Evolutionary conservation across 2,888 invertebrate species (phyloP).

Genomic region (Heliconius sara): DNA sequence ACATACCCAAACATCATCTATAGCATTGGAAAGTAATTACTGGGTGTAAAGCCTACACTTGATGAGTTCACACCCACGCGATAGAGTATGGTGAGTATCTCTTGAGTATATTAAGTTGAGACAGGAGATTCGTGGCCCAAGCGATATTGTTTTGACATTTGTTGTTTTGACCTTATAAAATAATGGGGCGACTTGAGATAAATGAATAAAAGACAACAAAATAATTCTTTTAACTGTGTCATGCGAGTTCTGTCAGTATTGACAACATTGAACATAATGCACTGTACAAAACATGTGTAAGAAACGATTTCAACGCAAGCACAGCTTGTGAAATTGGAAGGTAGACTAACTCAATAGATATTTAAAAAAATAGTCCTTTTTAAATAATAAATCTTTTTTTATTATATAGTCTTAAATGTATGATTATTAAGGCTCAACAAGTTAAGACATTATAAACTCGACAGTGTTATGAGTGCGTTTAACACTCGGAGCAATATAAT

Average conservation of each 20-base stretch:
- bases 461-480: too few relatives aligned
- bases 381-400: too few relatives aligned
- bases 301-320: slow-evolving; percentile 15
- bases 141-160: slow-evolving; percentile 18
- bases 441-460: too few relatives aligned
- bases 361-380: too few relatives aligned
- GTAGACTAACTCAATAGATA: not conserved
- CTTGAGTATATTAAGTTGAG: slow-evolving; percentile 58
- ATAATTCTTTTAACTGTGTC: not conserved
- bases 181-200: not conserved
- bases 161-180: slow-evolving; percentile 9
- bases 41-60: slow-evolving; percentile 59
- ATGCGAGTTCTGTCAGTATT: too few relatives aligned
- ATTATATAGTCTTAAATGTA: too few relatives aligned
- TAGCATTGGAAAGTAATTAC: slow-evolving; percentile 73
- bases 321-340: not conserved
- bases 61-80: slow-evolving; percentile 62
- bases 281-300: too few relatives aligned
- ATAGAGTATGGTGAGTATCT: slow-evolving; percentile 58
- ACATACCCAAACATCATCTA: slow-evolving; percentile 53
- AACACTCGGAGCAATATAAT: too few relatives aligned
- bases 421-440: too few relatives aligned
- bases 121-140: slow-evolving; percentile 15
- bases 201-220: not conserved
- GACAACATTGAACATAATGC: too few relatives aligned